Conservation (phyloP, 2,113 vertebrate species). For the Hyperopisus bebe region DNA sequence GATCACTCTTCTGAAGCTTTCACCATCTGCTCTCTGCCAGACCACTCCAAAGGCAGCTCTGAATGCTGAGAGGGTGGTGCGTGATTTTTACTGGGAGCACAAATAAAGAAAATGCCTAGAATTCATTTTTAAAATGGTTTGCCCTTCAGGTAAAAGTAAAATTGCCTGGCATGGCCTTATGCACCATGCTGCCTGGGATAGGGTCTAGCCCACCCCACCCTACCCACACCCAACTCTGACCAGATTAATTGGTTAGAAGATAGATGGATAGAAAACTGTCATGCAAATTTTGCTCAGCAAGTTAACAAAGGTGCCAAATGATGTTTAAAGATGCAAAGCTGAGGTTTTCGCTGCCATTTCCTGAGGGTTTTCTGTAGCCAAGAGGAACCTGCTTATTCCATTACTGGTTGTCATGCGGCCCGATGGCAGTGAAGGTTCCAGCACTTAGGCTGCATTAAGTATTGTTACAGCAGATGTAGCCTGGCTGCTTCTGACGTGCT, state of each 20-base stretch:
- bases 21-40: background rate
- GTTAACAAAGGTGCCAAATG: background rate
- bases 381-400: background rate
- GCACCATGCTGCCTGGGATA: background rate
- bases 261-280: background rate
- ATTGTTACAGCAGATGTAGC: background rate
- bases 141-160: background rate
- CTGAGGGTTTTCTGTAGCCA: background rate
- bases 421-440: background rate
- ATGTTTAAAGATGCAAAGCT: background rate
- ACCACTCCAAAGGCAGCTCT: conserved; percentile 13
- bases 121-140: background rate
- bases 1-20: conserved; percentile 25
- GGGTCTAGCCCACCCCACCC: background rate
- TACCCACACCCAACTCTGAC: background rate
- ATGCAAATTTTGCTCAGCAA: background rate
- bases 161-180: background rate
- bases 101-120: background rate
- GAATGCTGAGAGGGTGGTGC: conserved; percentile 7
- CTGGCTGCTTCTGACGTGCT: background rate
- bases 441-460: background rate
- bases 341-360: background rate
- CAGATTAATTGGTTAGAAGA: background rate
- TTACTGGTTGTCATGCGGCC: background rate
- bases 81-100: background rate